A percentile compares a stretch with the other conserved stretches of the same genome.
phyloP scores from a whole-genome alignment of 2,888 invertebrate genomes.

The Patella ulyssiponensis region DNA sequence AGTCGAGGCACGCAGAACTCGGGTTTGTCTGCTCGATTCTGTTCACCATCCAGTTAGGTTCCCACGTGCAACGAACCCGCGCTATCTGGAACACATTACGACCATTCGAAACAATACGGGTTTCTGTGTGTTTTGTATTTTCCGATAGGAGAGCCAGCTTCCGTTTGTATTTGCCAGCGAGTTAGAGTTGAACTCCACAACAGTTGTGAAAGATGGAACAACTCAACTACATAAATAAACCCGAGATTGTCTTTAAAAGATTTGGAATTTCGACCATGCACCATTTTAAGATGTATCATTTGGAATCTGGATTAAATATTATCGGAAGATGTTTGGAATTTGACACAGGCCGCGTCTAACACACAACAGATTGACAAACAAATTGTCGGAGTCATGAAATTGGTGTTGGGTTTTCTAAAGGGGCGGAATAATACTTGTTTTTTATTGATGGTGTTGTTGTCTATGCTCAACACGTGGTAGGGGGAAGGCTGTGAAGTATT shows the following conservation, averaged over 20 bases:
- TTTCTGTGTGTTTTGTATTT: not conserved
- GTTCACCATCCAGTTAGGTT: not conserved
- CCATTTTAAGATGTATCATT: constrained; percentile 7
- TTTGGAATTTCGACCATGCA: constrained; percentile 7
- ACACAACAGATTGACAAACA: not conserved
- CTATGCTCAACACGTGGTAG: no score
- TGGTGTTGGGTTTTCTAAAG: not conserved
- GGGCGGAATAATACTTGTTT: not conserved
- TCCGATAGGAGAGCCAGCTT: constrained; percentile 5
- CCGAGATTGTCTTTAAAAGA: not conserved
- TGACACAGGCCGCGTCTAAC: constrained; percentile 7
- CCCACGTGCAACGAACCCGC: not conserved
- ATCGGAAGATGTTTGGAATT: not conserved
- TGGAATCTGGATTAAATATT: constrained; percentile 6
- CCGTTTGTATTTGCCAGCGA: constrained; percentile 3
- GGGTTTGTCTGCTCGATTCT: no score
- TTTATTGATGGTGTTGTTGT: no score
- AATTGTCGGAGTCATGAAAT: not conserved
- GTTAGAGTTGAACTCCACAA: constrained; percentile 2
- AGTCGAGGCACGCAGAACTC: no score
- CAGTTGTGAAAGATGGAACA: not conserved
- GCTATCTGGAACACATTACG: not conserved
- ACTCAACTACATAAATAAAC: constrained; percentile 7
- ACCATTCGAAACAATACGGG: not conserved
- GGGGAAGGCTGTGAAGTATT: no score